Evolutionary conservation across 2,888 invertebrate genomes (phyloP).

Genomic region (Idaea dimidiata): DNA sequence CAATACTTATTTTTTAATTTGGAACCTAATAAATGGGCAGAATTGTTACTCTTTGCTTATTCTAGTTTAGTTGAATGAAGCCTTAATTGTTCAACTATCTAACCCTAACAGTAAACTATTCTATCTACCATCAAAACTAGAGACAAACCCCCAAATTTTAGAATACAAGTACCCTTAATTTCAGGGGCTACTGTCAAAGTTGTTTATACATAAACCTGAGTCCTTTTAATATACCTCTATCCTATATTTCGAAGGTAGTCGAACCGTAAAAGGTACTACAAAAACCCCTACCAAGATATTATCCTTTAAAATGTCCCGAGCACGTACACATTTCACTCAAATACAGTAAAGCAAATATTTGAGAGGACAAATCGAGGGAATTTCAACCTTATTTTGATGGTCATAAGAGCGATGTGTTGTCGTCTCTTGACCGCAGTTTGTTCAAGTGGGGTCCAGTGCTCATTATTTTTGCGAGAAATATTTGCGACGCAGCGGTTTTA

Average conservation of each 20-base stretch:
- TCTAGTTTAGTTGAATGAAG: too few species aligned
- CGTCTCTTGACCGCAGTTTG: conserved; percentile 36
- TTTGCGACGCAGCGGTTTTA: conserved; percentile 62
- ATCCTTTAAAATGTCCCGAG: conserved; percentile 55
- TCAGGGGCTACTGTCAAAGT: conserved; percentile 11
- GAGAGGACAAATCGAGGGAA: conserved; percentile 5
- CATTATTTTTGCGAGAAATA: conserved; percentile 62
- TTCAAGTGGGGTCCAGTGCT: conserved; percentile 61
- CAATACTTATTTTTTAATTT: too few species aligned
- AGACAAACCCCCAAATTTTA: background rate
- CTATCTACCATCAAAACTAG: background rate
- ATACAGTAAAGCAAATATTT: conserved; percentile 20
- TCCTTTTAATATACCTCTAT: conserved; percentile 28
- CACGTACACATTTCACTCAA: conserved; percentile 53
- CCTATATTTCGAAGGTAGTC: conserved; percentile 21
- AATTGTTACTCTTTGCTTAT: too few species aligned
- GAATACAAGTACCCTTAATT: background rate
- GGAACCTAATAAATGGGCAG: too few species aligned
- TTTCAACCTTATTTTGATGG: conserved; percentile 17
- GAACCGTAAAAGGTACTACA: conserved; percentile 37
- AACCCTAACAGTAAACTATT: background rate
- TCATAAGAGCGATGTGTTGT: conserved; percentile 20
- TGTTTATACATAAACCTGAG: conserved; percentile 19
- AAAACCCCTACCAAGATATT: conserved; percentile 42
- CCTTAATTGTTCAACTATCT: background rate